Evolutionary conservation across 2,888 invertebrate genomes (phyloP), one percentile per base, ranked within the genome.

Genomic region (Xylota sylvarum): DNA sequence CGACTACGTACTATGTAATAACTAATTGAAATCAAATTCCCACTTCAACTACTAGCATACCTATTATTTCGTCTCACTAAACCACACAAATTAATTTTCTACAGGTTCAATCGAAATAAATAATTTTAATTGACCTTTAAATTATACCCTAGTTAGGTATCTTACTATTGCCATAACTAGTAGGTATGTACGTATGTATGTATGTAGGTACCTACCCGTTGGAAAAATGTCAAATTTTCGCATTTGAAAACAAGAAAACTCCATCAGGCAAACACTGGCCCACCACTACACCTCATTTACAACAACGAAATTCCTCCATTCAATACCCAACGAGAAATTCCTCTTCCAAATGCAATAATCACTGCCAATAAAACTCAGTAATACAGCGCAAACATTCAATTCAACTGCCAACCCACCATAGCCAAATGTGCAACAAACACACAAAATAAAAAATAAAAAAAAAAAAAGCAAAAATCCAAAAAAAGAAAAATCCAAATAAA

Each of bases 311-410:
- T 69, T 73, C 48, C 67, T 73, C 56, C 62, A 74, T 52, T 62
- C 14, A 37, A 69, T 74, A 73, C 67, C 50, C 55, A 56, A 74
- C 55, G 10, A 19, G 69, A 40, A 69, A 81, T 69, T 78, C 52
- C 69, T 69, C 30, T 73, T 67, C 52, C 48, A 69, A 78, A 55
- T 79, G 70, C 74, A 84, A 80, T 84, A 79, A 84, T 79, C 84
- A 74, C 73, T 69, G 58, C 69, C 64, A 79, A 84, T 79, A 84
- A 84, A 84, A 74, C 56, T 70, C 56, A 46, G 52, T 65, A 72
- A 72, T 52, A 69, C 65, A 73, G 40, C 48, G 50, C 72, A 69
- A 84, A 50, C 79, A 74, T 64, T 37, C 55, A 46, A 72, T 79
- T 69, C 69, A 48, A 74, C 46, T 76, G 69, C 74, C 69, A 70